Base-by-base conservation (phyloP, 2,888 invertebrate genomes). In the Drosophila mercatorum region DNA sequence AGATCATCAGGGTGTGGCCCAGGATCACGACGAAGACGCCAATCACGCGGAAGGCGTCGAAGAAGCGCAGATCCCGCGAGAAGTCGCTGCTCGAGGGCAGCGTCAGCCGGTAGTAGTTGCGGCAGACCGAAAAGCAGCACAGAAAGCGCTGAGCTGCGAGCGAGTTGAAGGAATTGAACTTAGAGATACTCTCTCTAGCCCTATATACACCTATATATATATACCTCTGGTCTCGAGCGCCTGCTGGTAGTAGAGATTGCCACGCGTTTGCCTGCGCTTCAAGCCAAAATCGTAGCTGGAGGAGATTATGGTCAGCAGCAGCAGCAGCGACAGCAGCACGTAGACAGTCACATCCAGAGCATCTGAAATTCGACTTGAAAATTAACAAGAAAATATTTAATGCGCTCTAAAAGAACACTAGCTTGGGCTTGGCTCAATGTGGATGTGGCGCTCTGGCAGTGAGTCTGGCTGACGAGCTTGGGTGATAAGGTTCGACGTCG, bases 91-190 rank as follows among this genome's bases (percentile, higher is more conserved):
- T 38, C 4, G 85, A 60, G 0, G 89, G 78, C 14, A 63, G 34
- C 4, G 63, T 65, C 0, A 92, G 72, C 2, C 91, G 91, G 70
- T 85, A 91, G 57, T 91, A 92, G 28, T 92, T 92, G 51, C 92
- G 91, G 31, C 81, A 83, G 5, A 92, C 22, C 3, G 92, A 92
- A 56, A 91, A 92, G 10, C 90, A 75, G 17, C 90, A 87, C 0
- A 92, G 43, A 0, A 89, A 46, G 6, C 61, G 70, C 43, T 90
- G 80, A 2, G 22, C 86, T 90, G 11, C 22, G 11, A 6, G 17
- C 51, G 51, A 51, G 12, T 17, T 6, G 51, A 51, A 36, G 17
- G 3, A 22, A 7, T 7, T 0, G 2, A 22, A 22, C 12, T 51
- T 11, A 5, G 10, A 31, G 31, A 5, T 49, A 2, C 6, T 34